These are phyloP conservation scores for Axis porcinus DNA, from an alignment of 2,113 vertebrate species.

Conservation along the genomic window DNA sequence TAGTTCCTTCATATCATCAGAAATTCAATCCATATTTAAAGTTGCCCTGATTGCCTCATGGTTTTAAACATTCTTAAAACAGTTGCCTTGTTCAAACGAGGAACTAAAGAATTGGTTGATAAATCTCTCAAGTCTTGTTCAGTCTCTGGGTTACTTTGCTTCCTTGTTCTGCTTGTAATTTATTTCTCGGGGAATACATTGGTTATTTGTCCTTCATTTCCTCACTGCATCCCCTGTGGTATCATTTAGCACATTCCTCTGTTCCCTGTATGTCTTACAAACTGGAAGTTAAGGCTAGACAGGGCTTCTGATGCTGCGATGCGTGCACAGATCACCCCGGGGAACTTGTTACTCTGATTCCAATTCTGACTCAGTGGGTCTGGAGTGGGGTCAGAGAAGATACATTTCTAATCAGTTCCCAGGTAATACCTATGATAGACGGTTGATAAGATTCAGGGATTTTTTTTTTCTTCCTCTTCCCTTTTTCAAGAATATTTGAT, in stretches of 20 bases:
- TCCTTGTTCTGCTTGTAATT: not conserved
- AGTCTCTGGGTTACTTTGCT: not conserved
- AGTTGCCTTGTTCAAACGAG: not conserved
- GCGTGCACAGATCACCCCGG: rapidly evolving
- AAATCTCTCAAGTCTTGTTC: conserved; percentile 22
- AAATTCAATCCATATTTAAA: not conserved
- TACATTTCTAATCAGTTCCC: not conserved
- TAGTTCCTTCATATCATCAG: not conserved
- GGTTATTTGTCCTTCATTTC: not conserved
- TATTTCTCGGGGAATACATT: not conserved
- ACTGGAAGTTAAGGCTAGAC: rapidly evolving
- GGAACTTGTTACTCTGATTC: not conserved
- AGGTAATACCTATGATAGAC: not conserved
- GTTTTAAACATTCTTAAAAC: not conserved
- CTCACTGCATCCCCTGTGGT: not conserved
- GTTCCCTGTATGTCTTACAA: not conserved
- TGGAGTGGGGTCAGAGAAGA: not conserved
- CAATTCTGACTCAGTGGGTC: not conserved
- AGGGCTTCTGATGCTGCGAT: not conserved
- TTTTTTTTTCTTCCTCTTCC: not conserved
- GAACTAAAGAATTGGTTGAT: not conserved
- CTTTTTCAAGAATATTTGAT: not conserved
- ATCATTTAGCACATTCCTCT: not conserved
- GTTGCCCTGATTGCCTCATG: not conserved
- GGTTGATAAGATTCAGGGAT: not conserved